Evolutionary conservation across 2,797 vertebrate genomes (phyloP).

Genomic region (Orientallactaga sibirica): DNA sequence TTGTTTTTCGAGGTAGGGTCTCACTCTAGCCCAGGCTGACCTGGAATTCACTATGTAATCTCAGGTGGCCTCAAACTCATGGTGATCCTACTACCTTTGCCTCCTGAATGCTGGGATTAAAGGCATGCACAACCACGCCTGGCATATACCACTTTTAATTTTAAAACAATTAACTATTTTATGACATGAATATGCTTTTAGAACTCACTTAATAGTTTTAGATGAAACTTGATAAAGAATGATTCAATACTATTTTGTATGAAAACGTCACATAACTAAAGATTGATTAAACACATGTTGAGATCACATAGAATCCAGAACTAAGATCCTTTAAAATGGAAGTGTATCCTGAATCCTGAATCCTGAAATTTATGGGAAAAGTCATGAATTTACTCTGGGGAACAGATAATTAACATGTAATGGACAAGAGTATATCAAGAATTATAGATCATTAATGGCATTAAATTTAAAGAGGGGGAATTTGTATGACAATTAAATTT

Average conservation of each 20-base stretch:
- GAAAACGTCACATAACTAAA: neutral
- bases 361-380: neutral
- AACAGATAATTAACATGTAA: neutral
- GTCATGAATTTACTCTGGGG: neutral
- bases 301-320: neutral
- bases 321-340: neutral
- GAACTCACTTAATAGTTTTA: neutral
- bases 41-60: too few species aligned
- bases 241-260: neutral
- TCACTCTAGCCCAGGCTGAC: too few species aligned
- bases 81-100: too few species aligned
- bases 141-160: slow-evolving; percentile 8
- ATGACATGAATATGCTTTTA: neutral
- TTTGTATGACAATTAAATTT: slow-evolving; percentile 11
- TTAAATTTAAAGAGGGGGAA: neutral
- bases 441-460: neutral
- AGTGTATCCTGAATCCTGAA: neutral
- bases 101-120: too few species aligned
- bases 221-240: slow-evolving; percentile 39
- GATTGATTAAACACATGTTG: neutral
- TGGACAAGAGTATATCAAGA: neutral
- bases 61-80: too few species aligned
- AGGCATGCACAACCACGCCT: too few species aligned
- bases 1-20: too few species aligned
- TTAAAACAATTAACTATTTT: slow-evolving; percentile 39